A percentile compares a stretch with the other conserved stretches of the same genome.
Conservation (phyloP, 2,888 invertebrate genomes). For the Parnassius glacialis region DNA sequence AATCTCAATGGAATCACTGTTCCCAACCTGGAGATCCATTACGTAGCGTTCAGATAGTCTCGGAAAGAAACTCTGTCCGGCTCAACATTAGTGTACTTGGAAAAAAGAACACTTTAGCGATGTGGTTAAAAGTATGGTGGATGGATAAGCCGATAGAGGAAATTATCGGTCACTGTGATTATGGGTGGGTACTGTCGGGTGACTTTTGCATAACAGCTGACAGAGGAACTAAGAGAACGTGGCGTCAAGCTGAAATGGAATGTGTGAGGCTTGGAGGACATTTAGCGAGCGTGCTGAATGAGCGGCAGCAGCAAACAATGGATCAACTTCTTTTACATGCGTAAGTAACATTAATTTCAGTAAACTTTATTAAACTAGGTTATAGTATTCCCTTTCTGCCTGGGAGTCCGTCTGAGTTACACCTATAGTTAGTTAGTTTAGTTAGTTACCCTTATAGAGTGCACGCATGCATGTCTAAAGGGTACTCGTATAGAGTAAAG, state of each 20-base stretch:
- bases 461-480: no score
- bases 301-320: conserved; percentile 82
- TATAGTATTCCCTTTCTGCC: no score
- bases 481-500: no score
- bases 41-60: conserved; percentile 81
- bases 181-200: conserved; percentile 85
- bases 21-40: conserved; percentile 80
- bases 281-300: conserved; percentile 83
- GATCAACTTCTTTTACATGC: conserved; percentile 84
- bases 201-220: conserved; percentile 85
- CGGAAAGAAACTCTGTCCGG: conserved; percentile 79
- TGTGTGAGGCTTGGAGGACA: conserved; percentile 84
- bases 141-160: conserved; percentile 82
- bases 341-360: conserved; percentile 59
- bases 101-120: conserved; percentile 64
- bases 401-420: no score
- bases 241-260: conserved; percentile 85
- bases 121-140: conserved; percentile 83
- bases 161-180: conserved; percentile 84
- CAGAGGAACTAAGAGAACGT: conserved; percentile 79
- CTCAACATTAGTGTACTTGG: conserved; percentile 68
- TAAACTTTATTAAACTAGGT: no score
- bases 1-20: conserved; percentile 82
- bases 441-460: no score
- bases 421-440: no score